Conservation (phyloP, 2,797 vertebrate species). For the Ctenopoma multispine region DNA sequence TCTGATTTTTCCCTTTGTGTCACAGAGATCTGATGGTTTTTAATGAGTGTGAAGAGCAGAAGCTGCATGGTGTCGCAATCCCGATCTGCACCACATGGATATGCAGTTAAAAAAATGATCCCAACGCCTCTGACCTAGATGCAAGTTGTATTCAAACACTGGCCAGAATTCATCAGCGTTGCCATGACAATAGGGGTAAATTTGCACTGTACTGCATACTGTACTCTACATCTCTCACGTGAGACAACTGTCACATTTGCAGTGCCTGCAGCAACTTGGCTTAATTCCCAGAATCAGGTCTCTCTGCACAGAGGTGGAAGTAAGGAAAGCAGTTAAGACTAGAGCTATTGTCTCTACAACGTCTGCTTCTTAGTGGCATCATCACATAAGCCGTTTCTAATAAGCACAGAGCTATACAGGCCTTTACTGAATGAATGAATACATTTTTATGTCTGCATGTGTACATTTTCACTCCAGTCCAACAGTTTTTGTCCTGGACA, state of each 20-base stretch:
- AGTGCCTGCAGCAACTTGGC: slow-evolving; percentile 37
- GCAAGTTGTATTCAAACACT: slow-evolving; percentile 49
- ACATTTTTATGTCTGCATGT: no score
- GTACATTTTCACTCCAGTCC: no score
- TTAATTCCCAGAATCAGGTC: slow-evolving; percentile 36
- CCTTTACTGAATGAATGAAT: neutral
- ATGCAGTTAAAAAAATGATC: slow-evolving; percentile 20
- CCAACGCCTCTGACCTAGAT: slow-evolving; percentile 66
- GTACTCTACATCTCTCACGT: slow-evolving; percentile 42
- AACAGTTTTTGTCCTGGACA: no score
- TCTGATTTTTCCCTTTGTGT: slow-evolving; percentile 15
- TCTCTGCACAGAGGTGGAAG: slow-evolving; percentile 32
- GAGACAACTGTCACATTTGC: slow-evolving; percentile 45
- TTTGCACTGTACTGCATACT: slow-evolving; percentile 9
- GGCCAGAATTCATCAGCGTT: slow-evolving; percentile 51
- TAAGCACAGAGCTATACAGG: neutral
- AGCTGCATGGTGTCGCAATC: slow-evolving; percentile 30
- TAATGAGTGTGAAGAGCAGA: slow-evolving; percentile 60
- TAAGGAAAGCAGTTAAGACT: slow-evolving; percentile 25
- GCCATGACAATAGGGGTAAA: slow-evolving; percentile 41
- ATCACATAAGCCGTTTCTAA: neutral
- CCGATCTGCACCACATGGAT: slow-evolving; percentile 25
- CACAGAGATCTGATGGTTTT: slow-evolving; percentile 40
- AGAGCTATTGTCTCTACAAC: slow-evolving; percentile 1
- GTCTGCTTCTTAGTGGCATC: neutral